Conservation (phyloP, 2,888 invertebrate species). For the Drosophila seclusa region DNA sequence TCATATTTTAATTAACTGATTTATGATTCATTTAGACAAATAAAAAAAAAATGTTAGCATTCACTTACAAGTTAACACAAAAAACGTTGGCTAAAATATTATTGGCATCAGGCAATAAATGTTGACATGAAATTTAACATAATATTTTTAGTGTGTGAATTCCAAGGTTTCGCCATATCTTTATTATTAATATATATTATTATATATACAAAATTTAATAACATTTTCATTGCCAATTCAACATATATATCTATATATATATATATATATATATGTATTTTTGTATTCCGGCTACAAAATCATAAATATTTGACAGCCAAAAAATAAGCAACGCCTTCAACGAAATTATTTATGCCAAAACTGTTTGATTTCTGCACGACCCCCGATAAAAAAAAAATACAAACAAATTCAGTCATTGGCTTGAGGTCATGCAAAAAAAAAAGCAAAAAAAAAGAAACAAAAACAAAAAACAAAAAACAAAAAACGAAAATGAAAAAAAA, state of each 20-base stretch:
- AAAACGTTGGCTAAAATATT: too few species aligned
- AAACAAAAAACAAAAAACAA: background rate
- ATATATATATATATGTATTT: background rate
- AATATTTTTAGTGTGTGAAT: background rate
- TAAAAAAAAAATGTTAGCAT: too few species aligned
- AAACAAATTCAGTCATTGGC: slow-evolving; percentile 29
- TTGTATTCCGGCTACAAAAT: background rate
- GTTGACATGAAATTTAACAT: background rate
- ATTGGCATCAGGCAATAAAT: background rate
- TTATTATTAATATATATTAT: too few species aligned
- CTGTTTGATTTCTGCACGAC: slow-evolving; percentile 30
- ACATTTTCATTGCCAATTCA: background rate
- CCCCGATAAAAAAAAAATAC: slow-evolving; percentile 2
- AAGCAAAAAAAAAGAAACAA: background rate
- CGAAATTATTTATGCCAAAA: slow-evolving; percentile 18
- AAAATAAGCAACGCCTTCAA: background rate
- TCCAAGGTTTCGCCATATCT: background rate
- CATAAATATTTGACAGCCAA: slow-evolving; percentile 5
- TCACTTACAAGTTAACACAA: too few species aligned
- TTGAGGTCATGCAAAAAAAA: slow-evolving; percentile 24
- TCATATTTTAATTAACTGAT: background rate
- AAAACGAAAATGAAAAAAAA: too few species aligned
- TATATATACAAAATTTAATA: background rate
- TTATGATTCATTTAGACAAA: background rate
- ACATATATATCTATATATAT: background rate